Conservation (phyloP, 2,113 vertebrate species). For the Mormyrus lacerda region DNA sequence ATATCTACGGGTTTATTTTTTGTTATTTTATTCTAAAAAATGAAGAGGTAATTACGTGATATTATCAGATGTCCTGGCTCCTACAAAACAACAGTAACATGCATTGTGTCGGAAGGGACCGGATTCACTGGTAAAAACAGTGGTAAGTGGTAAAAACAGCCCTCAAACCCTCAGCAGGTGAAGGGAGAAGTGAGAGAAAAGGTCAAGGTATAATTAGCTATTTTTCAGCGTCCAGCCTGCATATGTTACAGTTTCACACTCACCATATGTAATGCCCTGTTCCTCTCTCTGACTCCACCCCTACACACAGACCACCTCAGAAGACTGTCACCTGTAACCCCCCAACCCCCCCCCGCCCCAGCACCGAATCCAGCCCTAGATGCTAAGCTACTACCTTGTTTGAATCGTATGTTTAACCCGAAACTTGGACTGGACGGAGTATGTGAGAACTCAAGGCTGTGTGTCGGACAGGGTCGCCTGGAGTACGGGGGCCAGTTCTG, state of each 20-base stretch:
- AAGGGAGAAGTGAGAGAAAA: conserved; percentile 9
- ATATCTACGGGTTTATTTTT: too few relatives aligned
- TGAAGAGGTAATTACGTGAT: background rate
- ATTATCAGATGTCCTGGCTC: background rate
- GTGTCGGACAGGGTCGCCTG: too few relatives aligned
- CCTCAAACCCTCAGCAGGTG: background rate
- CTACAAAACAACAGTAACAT: background rate
- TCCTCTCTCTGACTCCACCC: background rate
- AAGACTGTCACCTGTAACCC: background rate
- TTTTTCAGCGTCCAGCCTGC: background rate
- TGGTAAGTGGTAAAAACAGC: background rate
- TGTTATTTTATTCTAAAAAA: background rate
- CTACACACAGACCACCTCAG: background rate
- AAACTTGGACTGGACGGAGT: too few relatives aligned
- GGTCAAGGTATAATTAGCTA: background rate
- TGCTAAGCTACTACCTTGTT: background rate
- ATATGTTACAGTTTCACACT: background rate
- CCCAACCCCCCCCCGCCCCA: background rate
- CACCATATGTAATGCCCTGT: background rate
- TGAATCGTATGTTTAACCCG: background rate
- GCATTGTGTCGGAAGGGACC: background rate
- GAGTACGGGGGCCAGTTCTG: too few relatives aligned
- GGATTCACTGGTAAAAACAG: background rate
- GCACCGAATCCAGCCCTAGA: background rate
- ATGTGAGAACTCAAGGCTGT: too few relatives aligned